phyloP scores from a whole-genome alignment of 1,140 invertebrate species.

The Aphaenogaster ashmeadi region DNA sequence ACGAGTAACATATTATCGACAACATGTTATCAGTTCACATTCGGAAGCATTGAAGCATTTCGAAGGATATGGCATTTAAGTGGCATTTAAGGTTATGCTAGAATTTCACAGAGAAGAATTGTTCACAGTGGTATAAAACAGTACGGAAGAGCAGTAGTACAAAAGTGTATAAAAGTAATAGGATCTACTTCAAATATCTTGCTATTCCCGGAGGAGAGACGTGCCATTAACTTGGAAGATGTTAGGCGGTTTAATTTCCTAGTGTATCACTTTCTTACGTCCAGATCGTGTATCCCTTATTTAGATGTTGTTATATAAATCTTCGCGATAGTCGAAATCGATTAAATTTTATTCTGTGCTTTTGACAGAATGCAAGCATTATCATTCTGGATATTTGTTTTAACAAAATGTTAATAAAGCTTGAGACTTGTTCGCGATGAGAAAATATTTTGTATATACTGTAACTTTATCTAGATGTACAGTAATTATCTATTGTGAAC shows the following conservation, averaged over 20 bases:
- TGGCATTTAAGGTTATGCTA: neutral
- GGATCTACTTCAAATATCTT: slow-evolving; percentile 27
- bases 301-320: neutral
- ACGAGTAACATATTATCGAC: neutral
- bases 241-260: slow-evolving; percentile 19
- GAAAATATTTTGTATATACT: neutral
- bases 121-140: neutral
- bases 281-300: neutral
- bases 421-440: neutral
- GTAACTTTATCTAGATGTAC: neutral
- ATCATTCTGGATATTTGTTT: neutral
- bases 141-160: neutral
- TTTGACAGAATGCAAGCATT: neutral
- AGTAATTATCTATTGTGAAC: slow-evolving; percentile 4
- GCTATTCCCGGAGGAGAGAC: neutral
- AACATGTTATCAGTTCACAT: neutral
- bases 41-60: neutral
- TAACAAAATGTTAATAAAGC: neutral
- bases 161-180: slow-evolving; percentile 3
- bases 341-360: neutral
- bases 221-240: neutral
- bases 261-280: slow-evolving; percentile 3
- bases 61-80: neutral
- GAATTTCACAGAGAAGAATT: neutral
- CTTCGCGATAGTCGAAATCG: neutral